Evolutionary conservation across 2,797 vertebrate genomes (phyloP).

Genomic region (Cetoscarus ocellatus): DNA sequence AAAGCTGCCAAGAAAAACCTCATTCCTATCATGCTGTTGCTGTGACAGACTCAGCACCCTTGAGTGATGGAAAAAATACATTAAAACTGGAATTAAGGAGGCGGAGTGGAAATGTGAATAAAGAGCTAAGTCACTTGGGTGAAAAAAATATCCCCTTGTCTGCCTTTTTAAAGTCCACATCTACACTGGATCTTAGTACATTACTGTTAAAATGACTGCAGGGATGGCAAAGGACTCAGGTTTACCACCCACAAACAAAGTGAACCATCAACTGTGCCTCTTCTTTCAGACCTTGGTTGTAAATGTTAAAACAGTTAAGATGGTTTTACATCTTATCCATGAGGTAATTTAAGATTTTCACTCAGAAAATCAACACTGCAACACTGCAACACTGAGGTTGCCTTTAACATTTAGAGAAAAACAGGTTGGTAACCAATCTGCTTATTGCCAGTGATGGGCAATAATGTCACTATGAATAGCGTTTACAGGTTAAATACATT

Average conservation of each 20-base stretch:
- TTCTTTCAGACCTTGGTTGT: background rate
- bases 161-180: constrained; percentile 30
- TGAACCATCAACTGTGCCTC: background rate
- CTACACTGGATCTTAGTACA: constrained; percentile 18
- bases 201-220: constrained; percentile 21
- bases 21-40: constrained; percentile 61
- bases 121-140: constrained; percentile 50
- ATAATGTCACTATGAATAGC: too few relatives aligned
- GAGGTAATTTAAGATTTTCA: too few relatives aligned
- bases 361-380: too few relatives aligned
- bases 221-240: constrained; percentile 21
- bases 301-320: background rate
- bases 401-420: too few relatives aligned
- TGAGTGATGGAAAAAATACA: constrained; percentile 45
- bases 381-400: too few relatives aligned
- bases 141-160: constrained; percentile 43
- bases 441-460: too few relatives aligned
- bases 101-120: constrained; percentile 28
- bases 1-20: constrained; percentile 67
- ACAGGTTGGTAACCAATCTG: too few relatives aligned
- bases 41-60: constrained; percentile 43
- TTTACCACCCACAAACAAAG: background rate
- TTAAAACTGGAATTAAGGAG: constrained; percentile 10
- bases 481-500: too few relatives aligned
- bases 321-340: too few relatives aligned